Base-by-base conservation (phyloP, 2,113 vertebrate species). In the Percina caprodes region DNA sequence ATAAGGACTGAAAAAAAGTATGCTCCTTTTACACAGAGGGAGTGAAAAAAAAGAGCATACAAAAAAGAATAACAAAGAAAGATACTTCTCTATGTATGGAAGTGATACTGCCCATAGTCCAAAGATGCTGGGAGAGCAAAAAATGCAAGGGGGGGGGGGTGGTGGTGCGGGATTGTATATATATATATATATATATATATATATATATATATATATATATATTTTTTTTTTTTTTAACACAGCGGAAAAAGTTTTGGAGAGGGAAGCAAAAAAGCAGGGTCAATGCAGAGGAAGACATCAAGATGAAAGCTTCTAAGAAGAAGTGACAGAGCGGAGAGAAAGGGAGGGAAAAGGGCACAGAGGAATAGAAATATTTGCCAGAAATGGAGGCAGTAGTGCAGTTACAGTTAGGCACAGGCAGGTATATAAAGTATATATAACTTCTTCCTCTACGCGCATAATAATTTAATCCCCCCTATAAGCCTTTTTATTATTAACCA, bases 1-100 rank as follows among this genome's bases (percentile, higher is more conserved):
- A 91, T 90, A 92, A 90, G 73, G 80, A 84, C 69, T 69, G 58
- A 73, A 82, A 82, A 80, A 86, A 77, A 70, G 73, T 69, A 42
- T 26, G 60, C 73, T 83, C 70, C 76, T 86, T 74, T 82, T 71
- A 86, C 83, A 88, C 55, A 69, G 74, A 75, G 74, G 39, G 23
- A 77, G 69, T 42, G 65, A 82, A 73, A 79, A 79, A 69, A 83
- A 76, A 67, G 60, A 69, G 49, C 48, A 61, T 59, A 71, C 30
- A 58, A 62, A 85, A 67, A 45, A 55, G 39, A 86, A 83, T 56
- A 80, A 77, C 54, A 82, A 46, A 79, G 21, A 73, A 74, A 85
- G 39, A 76, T 79, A 81, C 70, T 73, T 68, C 39, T 74, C 26
- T 68, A 58, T 77, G 46, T 72, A 83, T 49, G 24, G 42, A 51